Percentiles rank a stretch among this genome's conserved stretches.
These are phyloP conservation scores for Parotocinclus haroldoi DNA, from an alignment of 2,797 vertebrate genomes.

Conservation along the genomic window DNA sequence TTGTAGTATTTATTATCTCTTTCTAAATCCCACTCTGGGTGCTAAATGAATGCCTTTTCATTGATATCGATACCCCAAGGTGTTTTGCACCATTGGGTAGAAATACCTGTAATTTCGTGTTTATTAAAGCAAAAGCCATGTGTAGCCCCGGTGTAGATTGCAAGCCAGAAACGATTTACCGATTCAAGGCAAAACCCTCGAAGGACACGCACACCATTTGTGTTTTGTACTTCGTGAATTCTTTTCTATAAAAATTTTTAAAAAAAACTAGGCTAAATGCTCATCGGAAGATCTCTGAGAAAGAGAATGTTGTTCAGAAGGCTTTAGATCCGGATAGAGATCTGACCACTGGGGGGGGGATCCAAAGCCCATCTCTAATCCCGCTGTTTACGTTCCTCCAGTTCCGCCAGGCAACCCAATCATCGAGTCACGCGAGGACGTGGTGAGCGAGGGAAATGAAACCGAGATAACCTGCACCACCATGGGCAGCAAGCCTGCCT, in stretches of 20 bases:
- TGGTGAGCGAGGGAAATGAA: conserved; percentile 90
- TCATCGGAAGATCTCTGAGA: conserved; percentile 29
- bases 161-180: too few species aligned
- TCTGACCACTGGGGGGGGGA: conserved; percentile 28
- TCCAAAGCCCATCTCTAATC: conserved; percentile 42
- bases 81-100: too few species aligned
- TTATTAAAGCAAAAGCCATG: too few species aligned
- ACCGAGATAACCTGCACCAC: conserved; percentile 95
- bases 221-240: too few species aligned
- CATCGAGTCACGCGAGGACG: conserved; percentile 90
- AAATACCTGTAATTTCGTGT: too few species aligned
- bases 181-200: too few species aligned
- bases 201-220: too few species aligned
- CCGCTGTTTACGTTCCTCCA: conserved; percentile 59
- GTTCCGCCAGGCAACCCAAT: conserved; percentile 91
- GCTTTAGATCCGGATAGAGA: conserved; percentile 45
- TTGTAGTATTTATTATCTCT: too few species aligned
- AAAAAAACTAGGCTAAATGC: not conserved
- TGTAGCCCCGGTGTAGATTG: too few species aligned
- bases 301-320: conserved; percentile 39
- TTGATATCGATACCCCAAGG: too few species aligned
- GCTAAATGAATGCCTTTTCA: too few species aligned
- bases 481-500: conserved; percentile 92
- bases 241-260: not conserved
- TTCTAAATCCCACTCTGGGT: too few species aligned